These are phyloP conservation scores for Anolis carolinensis DNA, from an alignment of 2,113 vertebrate species.

Conservation along the genomic window DNA sequence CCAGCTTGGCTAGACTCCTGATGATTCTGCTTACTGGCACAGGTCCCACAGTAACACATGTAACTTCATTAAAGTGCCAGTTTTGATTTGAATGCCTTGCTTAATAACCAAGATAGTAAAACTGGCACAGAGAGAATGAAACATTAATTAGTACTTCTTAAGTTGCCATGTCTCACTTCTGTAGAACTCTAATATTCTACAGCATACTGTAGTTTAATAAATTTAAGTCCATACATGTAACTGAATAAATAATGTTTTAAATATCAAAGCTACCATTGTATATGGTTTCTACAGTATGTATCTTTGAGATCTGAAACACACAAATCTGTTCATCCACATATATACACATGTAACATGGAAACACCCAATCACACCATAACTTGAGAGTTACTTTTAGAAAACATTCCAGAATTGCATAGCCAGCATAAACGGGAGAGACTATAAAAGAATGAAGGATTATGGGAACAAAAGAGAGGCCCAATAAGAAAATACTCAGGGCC, in stretches of 20 bases:
- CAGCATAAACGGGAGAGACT: too few species aligned
- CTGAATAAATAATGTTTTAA: not conserved
- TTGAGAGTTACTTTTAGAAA: too few species aligned
- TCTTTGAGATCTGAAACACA: not conserved
- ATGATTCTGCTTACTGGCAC: conserved; percentile 21
- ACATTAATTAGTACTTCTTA: conserved; percentile 20
- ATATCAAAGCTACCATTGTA: not conserved
- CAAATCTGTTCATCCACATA: not conserved
- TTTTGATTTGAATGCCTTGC: conserved; percentile 43
- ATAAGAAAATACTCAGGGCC: too few species aligned
- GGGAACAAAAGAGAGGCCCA: too few species aligned
- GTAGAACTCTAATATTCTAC: not conserved
- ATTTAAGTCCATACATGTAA: not conserved
- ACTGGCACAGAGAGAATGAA: conserved; percentile 33
- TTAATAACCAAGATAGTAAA: conserved; percentile 40
- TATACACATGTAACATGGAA: not conserved
- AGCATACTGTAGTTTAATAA: not conserved
- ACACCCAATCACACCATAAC: not conserved
- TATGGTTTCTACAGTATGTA: not conserved
- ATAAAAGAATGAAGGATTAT: too few species aligned
- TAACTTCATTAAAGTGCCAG: conserved; percentile 51
- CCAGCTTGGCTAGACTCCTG: conserved; percentile 4
- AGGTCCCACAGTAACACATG: conserved; percentile 27
- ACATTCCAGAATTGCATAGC: too few species aligned
- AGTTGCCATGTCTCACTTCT: conserved; percentile 17